A percentile compares a stretch with the other conserved stretches of the same genome.
Evolutionary conservation across 2,797 vertebrate species (phyloP).

Genomic region (Chloroceryle inda): DNA sequence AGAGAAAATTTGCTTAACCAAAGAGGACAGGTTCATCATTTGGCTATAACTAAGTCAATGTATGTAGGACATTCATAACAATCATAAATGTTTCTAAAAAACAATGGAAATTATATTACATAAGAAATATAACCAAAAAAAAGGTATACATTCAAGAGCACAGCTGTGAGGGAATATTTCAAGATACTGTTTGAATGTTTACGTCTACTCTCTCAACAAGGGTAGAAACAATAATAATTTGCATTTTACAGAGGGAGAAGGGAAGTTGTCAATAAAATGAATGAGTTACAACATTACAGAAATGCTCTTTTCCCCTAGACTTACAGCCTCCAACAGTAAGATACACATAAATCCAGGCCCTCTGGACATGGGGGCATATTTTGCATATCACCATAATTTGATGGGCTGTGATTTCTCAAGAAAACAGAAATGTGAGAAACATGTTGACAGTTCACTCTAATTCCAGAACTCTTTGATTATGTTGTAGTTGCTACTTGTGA

Average conservation of each 20-base stretch:
- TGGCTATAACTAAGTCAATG: not conserved
- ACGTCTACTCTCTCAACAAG: not conserved
- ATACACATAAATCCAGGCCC: not conserved
- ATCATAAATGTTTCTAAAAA: not conserved
- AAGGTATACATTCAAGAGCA: not conserved
- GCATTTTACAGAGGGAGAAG: not conserved
- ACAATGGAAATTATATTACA: not conserved
- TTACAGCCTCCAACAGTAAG: slow-evolving; percentile 16
- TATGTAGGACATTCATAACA: not conserved
- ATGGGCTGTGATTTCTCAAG: slow-evolving; percentile 50
- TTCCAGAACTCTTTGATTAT: slow-evolving; percentile 10
- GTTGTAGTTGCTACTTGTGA: not conserved
- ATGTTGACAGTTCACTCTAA: slow-evolving; percentile 32
- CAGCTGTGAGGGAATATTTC: slow-evolving; percentile 4
- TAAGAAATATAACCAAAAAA: not conserved
- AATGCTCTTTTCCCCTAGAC: slow-evolving; percentile 32
- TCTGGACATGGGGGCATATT: slow-evolving; percentile 3
- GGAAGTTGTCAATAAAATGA: not conserved
- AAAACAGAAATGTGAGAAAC: slow-evolving; percentile 62
- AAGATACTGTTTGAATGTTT: slow-evolving; percentile 22
- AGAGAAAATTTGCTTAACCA: not conserved
- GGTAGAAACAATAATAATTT: slow-evolving; percentile 30
- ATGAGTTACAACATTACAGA: not conserved
- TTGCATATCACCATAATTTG: slow-evolving; percentile 40
- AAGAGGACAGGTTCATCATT: not conserved